Base-by-base conservation (phyloP, 2,888 invertebrate genomes). In the Isoperla grammatica region DNA sequence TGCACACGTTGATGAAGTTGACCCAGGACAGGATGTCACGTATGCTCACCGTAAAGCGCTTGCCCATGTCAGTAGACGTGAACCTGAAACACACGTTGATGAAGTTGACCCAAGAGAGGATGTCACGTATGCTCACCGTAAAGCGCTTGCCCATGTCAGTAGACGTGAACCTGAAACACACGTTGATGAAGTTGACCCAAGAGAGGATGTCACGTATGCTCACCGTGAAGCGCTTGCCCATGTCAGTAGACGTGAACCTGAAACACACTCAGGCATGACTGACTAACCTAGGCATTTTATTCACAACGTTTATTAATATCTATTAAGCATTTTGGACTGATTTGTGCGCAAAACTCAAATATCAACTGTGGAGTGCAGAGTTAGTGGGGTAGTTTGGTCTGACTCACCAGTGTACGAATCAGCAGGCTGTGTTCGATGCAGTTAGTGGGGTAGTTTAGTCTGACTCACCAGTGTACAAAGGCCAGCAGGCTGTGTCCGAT, bases 1-100 rank as follows among this genome's bases (percentile, higher is more conserved):
- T 69, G 40, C 83, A 82, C 11, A 73, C 73, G 71, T 95, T 94
- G 62, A 97, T 86, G 71, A 96, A 98, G 65, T 86, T 78, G 0
- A 93, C 88, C 97, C 97, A 98, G 0, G 92, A 88, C 20, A 97
- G 76, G 60, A 96, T 81, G 73, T 98, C 97, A 68, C 98, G 83
- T 63, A 97, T 88, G 67, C 94, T 97, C 61, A 93, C 83, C 3
- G 87, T 87, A 65, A 89, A 87, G 69, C 90, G 37, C 12, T 19
- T 13, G 17, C 53, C 53, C 42, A 88, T 79, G 68, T 87, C 85
- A 0, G 83, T 85, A 37, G 71, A 76, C 64, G 81, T 81, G 65
- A 95, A 82, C 86, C 88, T 86, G 80, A 0, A 92, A 79, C 68
- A 96, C 11, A 73, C 73, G 71, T 95, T 94, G 62, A 97, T 86